phyloP scores from a whole-genome alignment of 2,113 vertebrate genomes.

The Oxyruncus cristatus region DNA sequence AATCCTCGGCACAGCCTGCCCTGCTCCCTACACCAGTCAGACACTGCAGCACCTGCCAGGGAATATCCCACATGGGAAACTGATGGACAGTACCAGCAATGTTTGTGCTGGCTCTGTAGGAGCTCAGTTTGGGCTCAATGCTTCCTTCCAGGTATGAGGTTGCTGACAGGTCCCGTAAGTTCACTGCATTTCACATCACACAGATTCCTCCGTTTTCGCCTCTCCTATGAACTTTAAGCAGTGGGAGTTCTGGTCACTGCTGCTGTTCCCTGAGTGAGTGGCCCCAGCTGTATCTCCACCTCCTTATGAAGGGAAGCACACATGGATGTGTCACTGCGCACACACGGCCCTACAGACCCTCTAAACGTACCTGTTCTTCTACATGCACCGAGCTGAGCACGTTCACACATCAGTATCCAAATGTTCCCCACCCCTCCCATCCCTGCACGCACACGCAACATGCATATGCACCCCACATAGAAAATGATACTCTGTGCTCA shows the following conservation, averaged over 20 bases:
- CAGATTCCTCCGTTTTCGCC: neutral
- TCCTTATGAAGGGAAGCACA: neutral
- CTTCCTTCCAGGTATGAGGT: neutral
- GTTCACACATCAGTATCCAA: neutral
- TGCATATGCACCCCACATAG: neutral
- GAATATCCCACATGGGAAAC: neutral
- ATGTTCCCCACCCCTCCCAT: neutral
- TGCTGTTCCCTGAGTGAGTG: neutral
- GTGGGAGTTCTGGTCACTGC: neutral
- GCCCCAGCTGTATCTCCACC: neutral
- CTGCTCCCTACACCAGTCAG: neutral
- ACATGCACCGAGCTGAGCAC: neutral
- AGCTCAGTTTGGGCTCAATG: neutral
- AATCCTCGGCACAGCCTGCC: neutral
- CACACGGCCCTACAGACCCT: neutral
- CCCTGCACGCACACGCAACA: neutral
- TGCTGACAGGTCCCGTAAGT: neutral
- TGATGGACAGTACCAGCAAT: neutral
- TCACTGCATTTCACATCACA: neutral
- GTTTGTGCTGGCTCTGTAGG: neutral
- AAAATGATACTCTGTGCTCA: neutral
- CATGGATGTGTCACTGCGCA: neutral
- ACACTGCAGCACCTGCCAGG: neutral
- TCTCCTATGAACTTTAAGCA: neutral
- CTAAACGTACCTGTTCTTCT: conserved; percentile 19